Base-by-base conservation (phyloP, 2,888 invertebrate genomes). In the Melitaea athalia region DNA sequence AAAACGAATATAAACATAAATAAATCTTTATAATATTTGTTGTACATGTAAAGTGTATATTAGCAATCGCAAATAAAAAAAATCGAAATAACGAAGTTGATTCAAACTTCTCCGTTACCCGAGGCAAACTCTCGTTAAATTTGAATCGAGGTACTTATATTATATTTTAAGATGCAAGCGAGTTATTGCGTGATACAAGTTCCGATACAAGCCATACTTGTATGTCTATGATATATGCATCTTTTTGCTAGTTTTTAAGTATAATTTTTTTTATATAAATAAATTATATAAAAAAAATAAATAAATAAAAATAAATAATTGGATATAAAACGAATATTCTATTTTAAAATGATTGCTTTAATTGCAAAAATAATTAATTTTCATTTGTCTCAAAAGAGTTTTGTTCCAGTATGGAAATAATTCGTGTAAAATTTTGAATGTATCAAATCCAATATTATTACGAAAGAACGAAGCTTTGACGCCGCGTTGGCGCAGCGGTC, bases 71-170 rank as follows among this genome's bases (percentile, higher is more conserved):
- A 50, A 50, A 50, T 50, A 50, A 50, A n/a, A n/a, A n/a, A n/a
- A n/a, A n/a, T n/a, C n/a, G n/a, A n/a, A n/a, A 6, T 55, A 33
- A 55, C 2, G n/a, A 38, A 55, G 33, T 33, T 10, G 33, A 14
- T n/a, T 38, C 55, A 33, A 55, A 31, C 33, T 52, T 52, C 5
- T 12, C 52, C 45, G 12, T 17, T 8, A 14, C 33, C 55, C n/a
- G 55, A 38, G 55, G 55, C 55, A 8, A 55, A 55, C 33, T 57
- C 57, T 57, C 57, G 42, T 57, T 57, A 57, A 57, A 57, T 57
- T 57, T 8, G 38, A 57, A 42, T 57, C 57, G 57, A 57, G 38
- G 38, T 57, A 38, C 42, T 42, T 17, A 57, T 15, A 57, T 57
- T 42, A n/a, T n/a, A n/a, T 4, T 57, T 57, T 57, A 33, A 57